Evolutionary conservation across 2,113 vertebrate genomes (phyloP).

Genomic region (Sebastes schlegelii): DNA sequence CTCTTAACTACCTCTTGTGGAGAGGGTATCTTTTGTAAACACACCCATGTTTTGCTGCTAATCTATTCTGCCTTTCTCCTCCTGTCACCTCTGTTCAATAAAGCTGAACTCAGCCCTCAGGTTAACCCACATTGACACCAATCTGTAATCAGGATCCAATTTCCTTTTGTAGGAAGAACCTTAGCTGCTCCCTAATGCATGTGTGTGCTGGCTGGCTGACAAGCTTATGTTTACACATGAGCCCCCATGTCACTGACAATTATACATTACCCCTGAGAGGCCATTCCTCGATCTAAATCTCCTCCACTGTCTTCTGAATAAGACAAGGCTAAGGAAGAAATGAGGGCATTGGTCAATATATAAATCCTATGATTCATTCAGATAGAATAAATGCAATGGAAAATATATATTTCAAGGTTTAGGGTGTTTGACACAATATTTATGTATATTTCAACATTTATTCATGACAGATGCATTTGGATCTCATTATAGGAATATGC

Average conservation of each 20-base stretch:
- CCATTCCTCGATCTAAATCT: not conserved
- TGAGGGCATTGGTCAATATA: not conserved
- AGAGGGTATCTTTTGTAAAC: not conserved
- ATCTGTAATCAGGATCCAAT: slow-evolving; percentile 72
- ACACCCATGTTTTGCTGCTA: not conserved
- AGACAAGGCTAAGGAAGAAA: not conserved
- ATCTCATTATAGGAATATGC: not conserved
- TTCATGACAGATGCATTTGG: too few species aligned
- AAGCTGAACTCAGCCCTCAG: slow-evolving; percentile 46
- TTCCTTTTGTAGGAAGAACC: slow-evolving; percentile 70
- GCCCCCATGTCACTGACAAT: slow-evolving; percentile 21
- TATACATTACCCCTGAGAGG: not conserved
- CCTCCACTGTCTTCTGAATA: not conserved
- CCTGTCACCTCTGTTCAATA: slow-evolving; percentile 35
- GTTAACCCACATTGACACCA: slow-evolving; percentile 62
- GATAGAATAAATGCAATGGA: not conserved
- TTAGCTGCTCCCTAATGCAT: slow-evolving; percentile 19
- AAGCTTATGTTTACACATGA: slow-evolving; percentile 36
- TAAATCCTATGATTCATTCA: not conserved
- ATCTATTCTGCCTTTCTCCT: slow-evolving; percentile 2
- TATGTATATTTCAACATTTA: not conserved
- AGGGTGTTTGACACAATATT: not conserved
- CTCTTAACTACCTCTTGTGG: not conserved
- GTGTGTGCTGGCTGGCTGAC: not conserved
- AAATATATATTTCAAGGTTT: not conserved